Base-by-base conservation (phyloP, 1,140 invertebrate species). In the Holotrichia oblita region DNA sequence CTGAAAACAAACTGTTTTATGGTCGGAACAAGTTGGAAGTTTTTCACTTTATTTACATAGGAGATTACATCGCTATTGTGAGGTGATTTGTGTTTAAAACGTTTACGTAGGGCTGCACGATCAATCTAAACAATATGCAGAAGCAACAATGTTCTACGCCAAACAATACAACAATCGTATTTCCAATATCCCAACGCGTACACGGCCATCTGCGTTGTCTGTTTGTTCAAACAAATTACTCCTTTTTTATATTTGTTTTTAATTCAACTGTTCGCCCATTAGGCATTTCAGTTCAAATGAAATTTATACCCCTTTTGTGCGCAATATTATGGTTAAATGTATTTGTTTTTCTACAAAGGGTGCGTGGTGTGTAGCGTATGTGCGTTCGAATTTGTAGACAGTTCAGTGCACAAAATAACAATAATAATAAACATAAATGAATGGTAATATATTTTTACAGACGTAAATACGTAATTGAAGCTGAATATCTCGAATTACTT, bases 201-300 rank as follows among this genome's bases (percentile, higher is more conserved):
- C 14, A 55, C 48, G 14, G 14, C 48, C 48, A 55, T n/a, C 48
- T 55, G 48, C 44, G 14, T 14, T 55, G 48, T 17, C 17, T 55
- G 48, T 55, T 55, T 55, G 48, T 55, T 55, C 48, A 55, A 55
- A 55, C 48, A 55, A 55, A 55, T 55, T 55, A 55, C 48, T 55
- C 48, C 14, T 55, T 55, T 55, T 55, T 55, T 55, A 14, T 55
- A 55, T 55, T 55, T 55, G 48, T 55, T 55, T 55, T 55, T 55
- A 55, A 55, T 55, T 55, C 48, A 17, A 55, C 12, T n/a, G 48
- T 55, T 55, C 48, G 48, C 48, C 48, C 48, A 55, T 55, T 55
- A 55, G 48, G 48, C 48, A 17, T 55, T 55, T 14, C 48, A 55
- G 48, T 55, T 17, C 48, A 55, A n/a, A 17, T 55, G 48, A 55